Evolutionary conservation across 2,113 vertebrate genomes (phyloP).

Genomic region (Galeopterus variegatus): DNA sequence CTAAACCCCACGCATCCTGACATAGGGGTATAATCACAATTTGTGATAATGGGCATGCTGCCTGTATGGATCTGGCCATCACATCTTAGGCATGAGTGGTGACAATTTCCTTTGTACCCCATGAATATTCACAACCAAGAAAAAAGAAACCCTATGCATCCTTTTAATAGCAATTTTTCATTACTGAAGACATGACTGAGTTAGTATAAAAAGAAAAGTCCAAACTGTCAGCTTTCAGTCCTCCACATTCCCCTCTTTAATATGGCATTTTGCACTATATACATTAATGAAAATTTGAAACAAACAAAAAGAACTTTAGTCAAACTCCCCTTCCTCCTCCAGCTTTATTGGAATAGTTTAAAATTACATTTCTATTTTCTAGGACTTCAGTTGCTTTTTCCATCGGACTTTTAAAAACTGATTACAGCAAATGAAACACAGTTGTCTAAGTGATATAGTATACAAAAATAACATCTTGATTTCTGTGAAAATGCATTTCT

Average conservation of each 20-base stretch:
- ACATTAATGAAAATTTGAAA: slow-evolving; percentile 89
- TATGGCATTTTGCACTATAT: slow-evolving; percentile 87
- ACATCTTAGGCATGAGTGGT: no score
- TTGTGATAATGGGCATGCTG: no score
- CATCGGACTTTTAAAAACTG: slow-evolving; percentile 99
- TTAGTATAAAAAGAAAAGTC: slow-evolving; percentile 83
- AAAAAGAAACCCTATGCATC: not conserved
- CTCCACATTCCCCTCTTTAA: slow-evolving; percentile 89
- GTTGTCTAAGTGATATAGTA: slow-evolving; percentile 99
- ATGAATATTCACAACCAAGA: no score
- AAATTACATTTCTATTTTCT: slow-evolving; percentile 99
- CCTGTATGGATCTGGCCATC: no score
- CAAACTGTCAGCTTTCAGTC: slow-evolving; percentile 81
- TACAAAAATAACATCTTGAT: slow-evolving; percentile 99
- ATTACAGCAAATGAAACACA: slow-evolving; percentile 99
- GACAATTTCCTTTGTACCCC: no score
- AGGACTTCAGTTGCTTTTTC: slow-evolving; percentile 99
- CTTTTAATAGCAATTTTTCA: not conserved
- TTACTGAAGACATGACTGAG: not conserved
- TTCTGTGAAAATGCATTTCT: slow-evolving; percentile 99
- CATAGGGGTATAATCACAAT: no score
- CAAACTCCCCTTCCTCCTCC: slow-evolving; percentile 98
- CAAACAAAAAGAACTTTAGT: slow-evolving; percentile 90
- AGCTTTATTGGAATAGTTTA: slow-evolving; percentile 99
- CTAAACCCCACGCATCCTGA: not conserved